These are phyloP conservation scores for Pseudorasbora parva DNA, from an alignment of 2,113 vertebrate genomes.

Conservation along the genomic window DNA sequence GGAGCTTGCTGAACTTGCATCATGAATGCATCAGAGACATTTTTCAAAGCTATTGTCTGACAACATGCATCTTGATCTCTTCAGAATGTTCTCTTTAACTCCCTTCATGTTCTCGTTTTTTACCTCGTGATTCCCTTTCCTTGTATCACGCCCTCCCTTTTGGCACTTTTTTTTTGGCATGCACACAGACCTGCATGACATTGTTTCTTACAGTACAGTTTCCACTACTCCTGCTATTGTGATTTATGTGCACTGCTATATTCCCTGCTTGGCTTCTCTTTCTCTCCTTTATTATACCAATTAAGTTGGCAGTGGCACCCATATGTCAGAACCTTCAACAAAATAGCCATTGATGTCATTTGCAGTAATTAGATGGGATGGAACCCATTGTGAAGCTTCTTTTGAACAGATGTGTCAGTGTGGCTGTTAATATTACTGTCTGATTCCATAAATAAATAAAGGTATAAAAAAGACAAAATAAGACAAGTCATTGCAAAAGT, in stretches of 20 bases:
- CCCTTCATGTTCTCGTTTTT: background rate
- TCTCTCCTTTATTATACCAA: background rate
- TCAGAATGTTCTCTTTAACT: background rate
- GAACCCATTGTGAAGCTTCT: background rate
- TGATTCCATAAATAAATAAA: background rate
- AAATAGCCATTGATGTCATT: background rate
- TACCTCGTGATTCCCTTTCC: background rate
- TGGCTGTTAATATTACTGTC: background rate
- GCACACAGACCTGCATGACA: background rate
- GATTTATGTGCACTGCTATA: background rate
- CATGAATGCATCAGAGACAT: background rate
- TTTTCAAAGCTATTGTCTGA: background rate
- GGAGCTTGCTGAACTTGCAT: background rate
- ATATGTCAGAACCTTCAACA: background rate
- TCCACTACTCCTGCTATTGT: background rate
- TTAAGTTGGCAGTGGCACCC: background rate
- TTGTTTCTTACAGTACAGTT: background rate
- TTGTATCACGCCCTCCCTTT: background rate
- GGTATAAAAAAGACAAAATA: too few species aligned
- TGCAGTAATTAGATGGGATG: background rate
- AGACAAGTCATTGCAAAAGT: background rate
- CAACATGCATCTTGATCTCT: background rate
- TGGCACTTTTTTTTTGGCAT: background rate
- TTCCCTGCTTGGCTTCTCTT: background rate
- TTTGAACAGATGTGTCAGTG: background rate